phyloP scores from a whole-genome alignment of 53 echinoderm and acorn worm genomes.

The Arbacia lixula region DNA sequence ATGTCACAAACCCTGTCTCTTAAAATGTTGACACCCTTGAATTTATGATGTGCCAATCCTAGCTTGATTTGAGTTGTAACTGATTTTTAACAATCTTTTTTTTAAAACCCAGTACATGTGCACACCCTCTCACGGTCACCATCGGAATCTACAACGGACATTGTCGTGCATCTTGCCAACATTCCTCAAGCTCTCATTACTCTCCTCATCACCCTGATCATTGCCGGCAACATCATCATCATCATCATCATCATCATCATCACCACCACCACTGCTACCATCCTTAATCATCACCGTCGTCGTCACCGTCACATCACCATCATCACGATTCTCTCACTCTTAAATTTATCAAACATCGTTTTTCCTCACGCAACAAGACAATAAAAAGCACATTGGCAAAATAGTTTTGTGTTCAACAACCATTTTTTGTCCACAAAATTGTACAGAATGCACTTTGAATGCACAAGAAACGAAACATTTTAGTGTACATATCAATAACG shows the following conservation, averaged over 20 bases:
- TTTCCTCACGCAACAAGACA: background rate
- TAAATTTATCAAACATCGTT: too few relatives aligned
- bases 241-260: slow-evolving; percentile 15
- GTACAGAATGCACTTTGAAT: slow-evolving; percentile 64
- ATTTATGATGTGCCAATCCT: too few relatives aligned
- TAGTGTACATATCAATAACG: slow-evolving; percentile 59
- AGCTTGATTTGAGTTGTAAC: too few relatives aligned
- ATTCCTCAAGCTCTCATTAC: too few relatives aligned
- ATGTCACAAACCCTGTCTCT: too few relatives aligned
- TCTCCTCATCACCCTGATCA: background rate
- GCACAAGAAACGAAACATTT: slow-evolving; percentile 49
- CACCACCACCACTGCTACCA: background rate
- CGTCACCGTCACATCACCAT: background rate
- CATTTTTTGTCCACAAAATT: slow-evolving; percentile 64
- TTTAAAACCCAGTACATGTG: too few relatives aligned
- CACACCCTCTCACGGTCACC: too few relatives aligned
- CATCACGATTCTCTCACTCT: too few relatives aligned
- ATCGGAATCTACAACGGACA: too few relatives aligned
- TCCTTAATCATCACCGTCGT: background rate
- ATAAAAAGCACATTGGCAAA: background rate
- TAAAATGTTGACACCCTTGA: too few relatives aligned
- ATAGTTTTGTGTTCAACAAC: slow-evolving; percentile 52
- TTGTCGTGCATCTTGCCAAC: too few relatives aligned
- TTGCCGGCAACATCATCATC: slow-evolving; percentile 5
- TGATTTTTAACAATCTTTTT: too few relatives aligned